These are phyloP conservation scores for Orius laevigatus DNA, from an alignment of 1,140 invertebrate species.

Conservation along the genomic window DNA sequence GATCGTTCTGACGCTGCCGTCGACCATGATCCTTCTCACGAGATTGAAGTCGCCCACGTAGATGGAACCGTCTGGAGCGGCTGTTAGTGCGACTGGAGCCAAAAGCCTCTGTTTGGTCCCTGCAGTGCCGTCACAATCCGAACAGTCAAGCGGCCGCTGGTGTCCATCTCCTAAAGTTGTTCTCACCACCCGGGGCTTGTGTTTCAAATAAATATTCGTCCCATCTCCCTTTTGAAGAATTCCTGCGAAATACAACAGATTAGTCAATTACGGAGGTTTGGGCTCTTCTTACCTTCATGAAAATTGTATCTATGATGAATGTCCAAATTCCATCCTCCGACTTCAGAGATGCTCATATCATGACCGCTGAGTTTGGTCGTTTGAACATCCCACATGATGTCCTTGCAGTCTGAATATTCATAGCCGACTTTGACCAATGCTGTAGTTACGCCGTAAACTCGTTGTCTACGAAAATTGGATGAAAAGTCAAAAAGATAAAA, in stretches of 20 bases:
- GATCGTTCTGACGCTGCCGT: constrained; percentile 72
- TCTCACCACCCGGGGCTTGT: constrained; percentile 76
- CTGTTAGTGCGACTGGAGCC: constrained; percentile 78
- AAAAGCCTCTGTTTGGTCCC: constrained; percentile 59
- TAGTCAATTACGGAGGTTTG: not conserved
- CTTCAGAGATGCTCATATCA: constrained; percentile 89
- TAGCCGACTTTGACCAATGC: constrained; percentile 91
- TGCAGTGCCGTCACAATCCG: constrained; percentile 64
- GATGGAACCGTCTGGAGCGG: constrained; percentile 81
- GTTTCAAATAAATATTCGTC: constrained; percentile 87
- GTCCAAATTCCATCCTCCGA: constrained; percentile 93
- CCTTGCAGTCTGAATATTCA: constrained; percentile 82
- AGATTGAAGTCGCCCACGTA: constrained; percentile 94
- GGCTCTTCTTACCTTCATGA: constrained; percentile 58
- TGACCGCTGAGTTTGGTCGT: constrained; percentile 88
- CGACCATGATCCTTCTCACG: constrained; percentile 73
- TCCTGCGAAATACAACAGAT: constrained; percentile 32
- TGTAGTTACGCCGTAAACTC: constrained; percentile 80
- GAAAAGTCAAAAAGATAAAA: constrained; percentile 8
- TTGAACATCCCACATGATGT: constrained; percentile 88
- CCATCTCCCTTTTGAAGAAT: constrained; percentile 96
- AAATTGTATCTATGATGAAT: constrained; percentile 96
- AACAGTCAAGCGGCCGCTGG: constrained; percentile 65
- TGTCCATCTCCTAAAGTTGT: constrained; percentile 89
- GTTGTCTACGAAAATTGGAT: constrained; percentile 45